A percentile compares a stretch with the other conserved stretches of the same genome.
Conservation (phyloP, 2,888 invertebrate genomes). For the Drosophila paracracens region DNA sequence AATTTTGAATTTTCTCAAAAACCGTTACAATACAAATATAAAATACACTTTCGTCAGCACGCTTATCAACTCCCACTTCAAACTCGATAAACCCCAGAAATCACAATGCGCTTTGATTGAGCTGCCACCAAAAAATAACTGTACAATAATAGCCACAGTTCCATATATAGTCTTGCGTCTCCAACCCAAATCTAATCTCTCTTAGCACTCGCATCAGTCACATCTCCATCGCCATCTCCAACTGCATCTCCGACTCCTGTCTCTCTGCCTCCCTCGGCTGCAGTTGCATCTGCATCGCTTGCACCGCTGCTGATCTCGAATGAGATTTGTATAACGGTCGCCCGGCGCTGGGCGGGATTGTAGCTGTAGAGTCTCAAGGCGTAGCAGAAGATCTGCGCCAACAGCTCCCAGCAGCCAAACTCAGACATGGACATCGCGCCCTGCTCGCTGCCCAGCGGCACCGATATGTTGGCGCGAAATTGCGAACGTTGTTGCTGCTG, state of each 20-base stretch:
- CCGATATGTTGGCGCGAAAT: conserved; percentile 81
- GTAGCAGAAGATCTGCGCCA: conserved; percentile 83
- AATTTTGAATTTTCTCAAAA: conserved; percentile 68
- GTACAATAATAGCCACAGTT: conserved; percentile 46
- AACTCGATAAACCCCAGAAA: conserved; percentile 58
- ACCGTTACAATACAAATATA: conserved; percentile 62
- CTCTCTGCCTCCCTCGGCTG: conserved; percentile 31
- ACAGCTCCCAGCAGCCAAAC: conserved; percentile 83
- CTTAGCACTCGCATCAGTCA: conserved; percentile 61
- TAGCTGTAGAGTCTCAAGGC: conserved; percentile 82
- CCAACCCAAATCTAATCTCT: conserved; percentile 43
- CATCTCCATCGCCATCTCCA: conserved; percentile 30
- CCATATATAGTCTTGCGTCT: conserved; percentile 45
- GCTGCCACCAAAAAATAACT: conserved; percentile 70
- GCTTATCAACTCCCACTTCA: conserved; percentile 31
- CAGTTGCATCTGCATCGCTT: conserved; percentile 34
- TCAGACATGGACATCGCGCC: conserved; percentile 71
- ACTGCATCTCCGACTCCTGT: conserved; percentile 20
- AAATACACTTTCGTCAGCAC: conserved; percentile 54
- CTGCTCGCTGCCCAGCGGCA: conserved; percentile 76
- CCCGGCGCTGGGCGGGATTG: conserved; percentile 69
- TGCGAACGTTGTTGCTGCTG: conserved; percentile 53
- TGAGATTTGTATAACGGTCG: conserved; percentile 82
- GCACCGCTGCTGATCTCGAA: conserved; percentile 70
- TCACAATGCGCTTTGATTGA: conserved; percentile 85